Evolutionary conservation across 2,113 vertebrate genomes (phyloP).

Genomic region (Takifugu flavidus): DNA sequence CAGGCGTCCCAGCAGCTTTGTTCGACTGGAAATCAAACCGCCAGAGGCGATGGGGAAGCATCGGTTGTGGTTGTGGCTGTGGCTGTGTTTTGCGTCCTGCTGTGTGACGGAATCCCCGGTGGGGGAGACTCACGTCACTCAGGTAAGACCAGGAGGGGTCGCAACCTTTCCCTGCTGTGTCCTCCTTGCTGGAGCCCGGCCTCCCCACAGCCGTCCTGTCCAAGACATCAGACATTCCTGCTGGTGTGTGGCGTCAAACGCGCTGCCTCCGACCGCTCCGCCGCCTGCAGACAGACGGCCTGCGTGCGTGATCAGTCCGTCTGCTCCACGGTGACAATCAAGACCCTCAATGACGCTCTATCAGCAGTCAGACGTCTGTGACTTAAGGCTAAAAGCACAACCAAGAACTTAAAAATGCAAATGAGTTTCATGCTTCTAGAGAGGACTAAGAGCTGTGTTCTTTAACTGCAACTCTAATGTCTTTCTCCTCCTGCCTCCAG

Average conservation of each 20-base stretch:
- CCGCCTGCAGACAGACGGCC: background rate
- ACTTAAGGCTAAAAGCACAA: too few species aligned
- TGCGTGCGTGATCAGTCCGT: background rate
- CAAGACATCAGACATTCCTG: background rate
- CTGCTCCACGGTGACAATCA: too few species aligned
- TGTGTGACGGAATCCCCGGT: slow-evolving; percentile 11
- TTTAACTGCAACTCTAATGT: too few species aligned
- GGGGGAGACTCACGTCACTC: slow-evolving; percentile 13
- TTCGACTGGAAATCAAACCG: slow-evolving; percentile 22
- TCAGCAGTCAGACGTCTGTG: too few species aligned
- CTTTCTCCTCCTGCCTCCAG: too few species aligned
- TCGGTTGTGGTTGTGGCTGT: background rate
- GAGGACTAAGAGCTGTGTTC: too few species aligned
- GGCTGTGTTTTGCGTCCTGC: background rate
- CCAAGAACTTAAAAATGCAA: too few species aligned
- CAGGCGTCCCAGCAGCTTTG: slow-evolving; percentile 10
- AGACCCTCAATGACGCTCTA: too few species aligned
- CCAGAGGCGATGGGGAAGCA: background rate
- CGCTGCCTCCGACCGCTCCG: background rate
- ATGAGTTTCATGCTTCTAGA: too few species aligned
- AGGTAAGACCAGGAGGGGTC: background rate
- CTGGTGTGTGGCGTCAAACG: slow-evolving; percentile 4
- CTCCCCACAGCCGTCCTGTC: background rate
- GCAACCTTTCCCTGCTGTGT: slow-evolving; percentile 22
- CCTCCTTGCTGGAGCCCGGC: background rate